These are phyloP conservation scores for Cliona cf. orientalis DNA, from an alignment of 37 sponge, comb jelly and placozoan genomes.

Conservation along the genomic window DNA sequence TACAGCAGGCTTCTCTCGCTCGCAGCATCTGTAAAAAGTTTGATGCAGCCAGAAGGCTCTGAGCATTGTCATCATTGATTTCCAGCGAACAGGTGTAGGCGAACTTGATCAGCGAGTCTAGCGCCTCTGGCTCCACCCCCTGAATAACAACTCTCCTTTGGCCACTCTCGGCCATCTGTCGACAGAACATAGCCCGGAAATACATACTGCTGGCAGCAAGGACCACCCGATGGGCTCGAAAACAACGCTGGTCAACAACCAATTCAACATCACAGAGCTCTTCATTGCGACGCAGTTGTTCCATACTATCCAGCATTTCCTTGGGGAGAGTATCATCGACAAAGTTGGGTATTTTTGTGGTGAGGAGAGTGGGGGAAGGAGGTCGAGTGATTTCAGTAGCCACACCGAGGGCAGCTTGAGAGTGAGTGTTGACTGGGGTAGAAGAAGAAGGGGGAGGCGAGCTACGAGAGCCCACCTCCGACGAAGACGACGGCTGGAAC, in stretches of 20 bases:
- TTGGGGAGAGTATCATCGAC: slow-evolving; percentile 73
- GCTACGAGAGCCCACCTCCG: too few species aligned
- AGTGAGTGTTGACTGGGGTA: too few species aligned
- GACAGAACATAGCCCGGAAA: slow-evolving; percentile 87
- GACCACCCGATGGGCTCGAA: slow-evolving; percentile 83
- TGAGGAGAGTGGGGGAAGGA: neutral
- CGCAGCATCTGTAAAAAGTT: slow-evolving; percentile 86
- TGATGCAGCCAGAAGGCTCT: slow-evolving; percentile 75
- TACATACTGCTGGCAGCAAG: slow-evolving; percentile 88
- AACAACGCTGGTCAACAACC: slow-evolving; percentile 60
- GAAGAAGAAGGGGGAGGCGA: too few species aligned
- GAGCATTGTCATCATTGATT: slow-evolving; percentile 84
- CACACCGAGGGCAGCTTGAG: too few species aligned
- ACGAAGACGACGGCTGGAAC: too few species aligned
- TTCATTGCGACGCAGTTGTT: slow-evolving; percentile 79
- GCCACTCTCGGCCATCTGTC: slow-evolving; percentile 90
- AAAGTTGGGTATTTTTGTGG: slow-evolving; percentile 48
- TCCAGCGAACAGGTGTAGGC: slow-evolving; percentile 80
- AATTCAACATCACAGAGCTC: slow-evolving; percentile 87
- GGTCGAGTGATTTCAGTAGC: too few species aligned
- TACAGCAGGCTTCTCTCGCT: slow-evolving; percentile 76
- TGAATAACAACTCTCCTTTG: slow-evolving; percentile 78
- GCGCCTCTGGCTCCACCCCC: slow-evolving; percentile 79
- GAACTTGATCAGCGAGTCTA: slow-evolving; percentile 78
- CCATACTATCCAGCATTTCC: slow-evolving; percentile 82